These are phyloP conservation scores for Neopelma chrysocephalum DNA, from an alignment of 2,797 vertebrate species.

Conservation along the genomic window DNA sequence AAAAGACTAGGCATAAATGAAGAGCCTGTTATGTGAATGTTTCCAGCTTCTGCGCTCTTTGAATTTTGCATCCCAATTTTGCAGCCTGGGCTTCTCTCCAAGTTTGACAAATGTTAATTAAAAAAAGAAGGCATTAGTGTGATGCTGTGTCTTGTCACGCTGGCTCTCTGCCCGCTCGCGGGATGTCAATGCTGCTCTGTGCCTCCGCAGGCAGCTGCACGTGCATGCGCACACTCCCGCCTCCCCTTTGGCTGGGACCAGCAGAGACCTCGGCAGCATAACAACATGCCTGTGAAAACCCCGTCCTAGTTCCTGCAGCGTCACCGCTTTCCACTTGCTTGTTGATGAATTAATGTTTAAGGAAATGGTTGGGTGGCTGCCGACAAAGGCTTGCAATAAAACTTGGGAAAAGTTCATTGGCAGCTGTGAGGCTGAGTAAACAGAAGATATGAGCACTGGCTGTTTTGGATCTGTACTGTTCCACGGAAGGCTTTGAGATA, in stretches of 20 bases:
- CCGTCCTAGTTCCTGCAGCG: not conserved
- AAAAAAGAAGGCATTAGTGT: not conserved
- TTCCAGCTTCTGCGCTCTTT: slow-evolving; percentile 17
- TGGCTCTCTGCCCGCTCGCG: not conserved
- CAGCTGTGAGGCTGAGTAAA: not conserved
- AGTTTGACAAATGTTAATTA: slow-evolving; percentile 38
- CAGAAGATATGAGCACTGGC: not conserved
- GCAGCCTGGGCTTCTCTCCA: slow-evolving; percentile 24
- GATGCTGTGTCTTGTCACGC: not conserved
- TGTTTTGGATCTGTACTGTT: not conserved
- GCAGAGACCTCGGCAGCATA: not conserved
- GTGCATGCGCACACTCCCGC: not conserved
- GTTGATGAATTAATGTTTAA: not conserved
- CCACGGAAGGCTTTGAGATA: not conserved
- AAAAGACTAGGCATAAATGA: slow-evolving; percentile 3
- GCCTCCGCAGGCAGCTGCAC: not conserved
- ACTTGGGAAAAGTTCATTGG: not conserved
- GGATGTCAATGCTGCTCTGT: not conserved
- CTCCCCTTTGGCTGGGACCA: not conserved
- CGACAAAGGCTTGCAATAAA: not conserved
- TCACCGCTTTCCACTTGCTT: not conserved
- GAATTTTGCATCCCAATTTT: slow-evolving; percentile 10
- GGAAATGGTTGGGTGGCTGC: not conserved
- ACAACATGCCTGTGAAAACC: not conserved
- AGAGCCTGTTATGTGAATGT: slow-evolving; percentile 6